A percentile compares a stretch with the other conserved stretches of the same genome.
phyloP scores from a whole-genome alignment of 2,113 vertebrate genomes.

The Centropus unirufus region DNA sequence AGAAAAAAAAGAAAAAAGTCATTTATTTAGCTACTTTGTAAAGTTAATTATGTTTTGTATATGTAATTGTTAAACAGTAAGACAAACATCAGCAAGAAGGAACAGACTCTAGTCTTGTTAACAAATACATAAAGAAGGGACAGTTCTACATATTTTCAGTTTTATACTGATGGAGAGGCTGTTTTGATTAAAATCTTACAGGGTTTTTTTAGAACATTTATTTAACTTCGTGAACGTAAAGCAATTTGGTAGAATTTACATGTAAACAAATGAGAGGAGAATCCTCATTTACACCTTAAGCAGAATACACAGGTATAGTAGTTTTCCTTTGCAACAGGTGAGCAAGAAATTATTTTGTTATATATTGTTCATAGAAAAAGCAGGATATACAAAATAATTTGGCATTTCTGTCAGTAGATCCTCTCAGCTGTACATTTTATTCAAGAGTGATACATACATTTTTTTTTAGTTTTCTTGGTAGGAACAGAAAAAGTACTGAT shows the following conservation, averaged over 20 bases:
- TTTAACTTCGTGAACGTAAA: neutral
- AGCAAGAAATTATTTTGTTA: neutral
- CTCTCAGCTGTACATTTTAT: neutral
- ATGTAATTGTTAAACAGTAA: neutral
- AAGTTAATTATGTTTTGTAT: neutral
- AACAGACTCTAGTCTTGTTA: neutral
- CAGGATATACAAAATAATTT: neutral
- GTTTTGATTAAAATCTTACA: neutral
- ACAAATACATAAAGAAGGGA: neutral
- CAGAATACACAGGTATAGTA: neutral
- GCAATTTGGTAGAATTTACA: neutral
- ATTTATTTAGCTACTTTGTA: neutral
- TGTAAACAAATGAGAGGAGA: neutral
- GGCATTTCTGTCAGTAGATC: neutral
- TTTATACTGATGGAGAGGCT: neutral
- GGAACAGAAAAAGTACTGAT: neutral
- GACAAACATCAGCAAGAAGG: neutral
- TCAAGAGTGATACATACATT: neutral
- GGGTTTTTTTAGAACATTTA: neutral
- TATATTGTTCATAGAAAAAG: neutral
- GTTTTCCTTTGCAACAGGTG: neutral
- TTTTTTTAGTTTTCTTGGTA: neutral
- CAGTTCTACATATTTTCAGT: neutral
- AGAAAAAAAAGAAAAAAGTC: neutral
- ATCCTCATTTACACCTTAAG: neutral